phyloP scores from a whole-genome alignment of 2,888 invertebrate species.

The Harpalus rubripes region DNA sequence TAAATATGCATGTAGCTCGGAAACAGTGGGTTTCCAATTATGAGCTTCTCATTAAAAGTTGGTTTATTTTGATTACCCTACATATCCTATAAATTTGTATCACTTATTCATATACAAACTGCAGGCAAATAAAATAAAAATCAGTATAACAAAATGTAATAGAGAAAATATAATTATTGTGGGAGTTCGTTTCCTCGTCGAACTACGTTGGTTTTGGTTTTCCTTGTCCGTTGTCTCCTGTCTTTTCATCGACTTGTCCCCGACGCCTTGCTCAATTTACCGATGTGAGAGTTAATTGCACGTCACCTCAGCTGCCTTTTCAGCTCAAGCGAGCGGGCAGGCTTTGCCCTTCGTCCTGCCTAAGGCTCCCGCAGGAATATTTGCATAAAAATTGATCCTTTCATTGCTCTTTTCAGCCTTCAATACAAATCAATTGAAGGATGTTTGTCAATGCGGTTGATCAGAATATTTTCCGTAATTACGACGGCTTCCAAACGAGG shows the following conservation, averaged over 20 bases:
- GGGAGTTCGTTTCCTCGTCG: neutral
- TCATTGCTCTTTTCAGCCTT: neutral
- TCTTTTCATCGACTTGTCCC: conserved; percentile 18
- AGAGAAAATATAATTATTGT: neutral
- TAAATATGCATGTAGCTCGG: no score
- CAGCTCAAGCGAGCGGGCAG: neutral
- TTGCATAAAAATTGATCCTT: conserved; percentile 42
- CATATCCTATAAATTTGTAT: no score
- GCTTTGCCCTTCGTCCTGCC: neutral
- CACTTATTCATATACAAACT: no score
- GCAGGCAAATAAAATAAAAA: no score
- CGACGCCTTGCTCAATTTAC: conserved; percentile 49
- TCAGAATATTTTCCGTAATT: conserved; percentile 30
- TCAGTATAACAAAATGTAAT: neutral
- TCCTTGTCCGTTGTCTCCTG: neutral
- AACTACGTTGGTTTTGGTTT: neutral
- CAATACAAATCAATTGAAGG: conserved; percentile 34
- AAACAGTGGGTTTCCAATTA: no score
- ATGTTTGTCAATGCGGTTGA: conserved; percentile 25
- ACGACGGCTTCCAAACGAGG: neutral
- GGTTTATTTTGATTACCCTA: no score
- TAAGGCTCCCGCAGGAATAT: neutral
- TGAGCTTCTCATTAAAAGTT: no score
- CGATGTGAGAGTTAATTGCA: conserved; percentile 44
- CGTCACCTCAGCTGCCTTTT: conserved; percentile 43